Evolutionary conservation across 2,797 vertebrate species (phyloP).

Genomic region (Nannoperca obscura): DNA sequence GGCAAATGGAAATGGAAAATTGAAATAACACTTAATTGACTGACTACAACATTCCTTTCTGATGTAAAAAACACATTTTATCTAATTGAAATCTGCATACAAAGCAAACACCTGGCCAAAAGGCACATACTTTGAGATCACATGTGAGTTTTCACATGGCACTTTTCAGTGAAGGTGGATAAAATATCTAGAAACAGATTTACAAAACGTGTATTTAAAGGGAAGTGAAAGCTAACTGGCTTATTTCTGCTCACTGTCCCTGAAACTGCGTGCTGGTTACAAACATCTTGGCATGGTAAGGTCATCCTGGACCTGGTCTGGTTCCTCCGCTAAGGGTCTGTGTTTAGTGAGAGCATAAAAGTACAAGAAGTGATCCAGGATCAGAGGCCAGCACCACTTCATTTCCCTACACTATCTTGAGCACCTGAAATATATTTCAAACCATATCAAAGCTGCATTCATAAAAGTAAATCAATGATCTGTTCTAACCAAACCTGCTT

Average conservation of each 20-base stretch:
- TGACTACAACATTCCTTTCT: not conserved
- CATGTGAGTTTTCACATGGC: not conserved
- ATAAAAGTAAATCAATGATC: constrained; percentile 12
- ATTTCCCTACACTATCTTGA: constrained; percentile 45
- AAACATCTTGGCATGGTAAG: constrained; percentile 30
- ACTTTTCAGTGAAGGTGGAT: not conserved
- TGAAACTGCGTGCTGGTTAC: constrained; percentile 16
- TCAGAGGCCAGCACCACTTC: constrained; percentile 44
- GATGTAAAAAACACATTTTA: not conserved
- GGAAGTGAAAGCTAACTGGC: not conserved
- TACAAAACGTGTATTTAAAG: not conserved
- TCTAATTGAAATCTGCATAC: not conserved
- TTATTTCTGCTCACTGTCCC: constrained; percentile 13
- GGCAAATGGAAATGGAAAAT: not conserved
- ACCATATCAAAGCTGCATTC: constrained; percentile 41
- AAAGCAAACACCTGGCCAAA: constrained; percentile 29
- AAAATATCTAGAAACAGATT: constrained; percentile 4
- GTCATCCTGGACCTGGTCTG: constrained; percentile 7
- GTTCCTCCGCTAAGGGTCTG: not conserved
- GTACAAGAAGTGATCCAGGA: constrained; percentile 17
- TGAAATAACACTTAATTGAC: not conserved
- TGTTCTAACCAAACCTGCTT: constrained; percentile 2
- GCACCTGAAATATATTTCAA: constrained; percentile 46
- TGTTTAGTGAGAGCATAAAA: constrained; percentile 18
- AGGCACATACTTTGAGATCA: constrained; percentile 14